Conservation (phyloP, 2,113 vertebrate species). For the Toxotes chatareus region DNA sequence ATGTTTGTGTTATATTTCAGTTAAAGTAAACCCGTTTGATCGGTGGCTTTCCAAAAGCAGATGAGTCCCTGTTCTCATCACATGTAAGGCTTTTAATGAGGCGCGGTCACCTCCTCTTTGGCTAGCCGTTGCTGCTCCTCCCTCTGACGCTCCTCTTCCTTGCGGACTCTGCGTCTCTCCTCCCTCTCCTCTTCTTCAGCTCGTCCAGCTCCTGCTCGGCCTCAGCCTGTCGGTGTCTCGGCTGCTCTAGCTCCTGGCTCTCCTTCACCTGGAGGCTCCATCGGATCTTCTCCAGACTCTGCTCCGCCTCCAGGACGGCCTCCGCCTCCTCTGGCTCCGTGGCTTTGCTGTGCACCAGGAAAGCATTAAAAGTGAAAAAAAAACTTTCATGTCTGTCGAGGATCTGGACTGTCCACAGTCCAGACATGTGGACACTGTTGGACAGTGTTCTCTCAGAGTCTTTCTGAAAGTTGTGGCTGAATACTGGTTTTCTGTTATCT, state of each 20-base stretch:
- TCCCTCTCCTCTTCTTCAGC: constrained; percentile 80
- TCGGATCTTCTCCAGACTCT: constrained; percentile 84
- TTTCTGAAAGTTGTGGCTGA: neutral
- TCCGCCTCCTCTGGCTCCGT: constrained; percentile 62
- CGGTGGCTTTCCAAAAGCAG: neutral
- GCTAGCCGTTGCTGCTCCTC: constrained; percentile 73
- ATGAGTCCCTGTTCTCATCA: neutral
- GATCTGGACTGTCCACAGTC: no score
- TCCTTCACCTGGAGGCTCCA: constrained; percentile 79
- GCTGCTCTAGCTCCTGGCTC: constrained; percentile 80
- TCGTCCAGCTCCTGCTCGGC: constrained; percentile 84
- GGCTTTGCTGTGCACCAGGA: constrained; percentile 23
- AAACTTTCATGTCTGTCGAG: neutral
- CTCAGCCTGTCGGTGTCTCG: constrained; percentile 66
- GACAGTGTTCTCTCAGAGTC: no score
- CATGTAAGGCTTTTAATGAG: neutral
- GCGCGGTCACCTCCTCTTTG: constrained; percentile 82
- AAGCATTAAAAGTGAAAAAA: neutral
- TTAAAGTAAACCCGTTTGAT: neutral
- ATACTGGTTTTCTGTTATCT: no score
- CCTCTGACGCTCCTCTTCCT: constrained; percentile 75
- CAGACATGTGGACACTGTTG: no score
- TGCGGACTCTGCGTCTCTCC: constrained; percentile 69
- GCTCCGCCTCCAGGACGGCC: constrained; percentile 76
- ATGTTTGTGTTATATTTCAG: neutral